These are phyloP conservation scores for Vidua chalybeata DNA, from an alignment of 2,113 vertebrate genomes.

Conservation along the genomic window DNA sequence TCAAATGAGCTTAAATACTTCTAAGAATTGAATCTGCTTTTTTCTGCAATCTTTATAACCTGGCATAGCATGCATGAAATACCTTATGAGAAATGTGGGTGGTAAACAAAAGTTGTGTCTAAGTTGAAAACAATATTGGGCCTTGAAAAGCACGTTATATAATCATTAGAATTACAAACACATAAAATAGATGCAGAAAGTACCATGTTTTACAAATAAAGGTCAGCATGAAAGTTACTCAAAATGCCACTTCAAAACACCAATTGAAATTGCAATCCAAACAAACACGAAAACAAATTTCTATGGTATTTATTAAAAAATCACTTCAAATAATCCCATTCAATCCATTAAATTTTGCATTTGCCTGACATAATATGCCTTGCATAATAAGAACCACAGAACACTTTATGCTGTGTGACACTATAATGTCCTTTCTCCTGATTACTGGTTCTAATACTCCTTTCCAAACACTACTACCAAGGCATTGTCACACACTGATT, in stretches of 20 bases:
- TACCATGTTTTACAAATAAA: not conserved
- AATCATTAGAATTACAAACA: not conserved
- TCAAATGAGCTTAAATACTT: not conserved
- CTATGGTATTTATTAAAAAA: not conserved
- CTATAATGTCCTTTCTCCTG: not conserved
- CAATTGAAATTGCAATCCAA: not conserved
- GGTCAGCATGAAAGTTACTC: not conserved
- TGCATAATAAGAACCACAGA: not conserved
- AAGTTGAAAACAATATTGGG: not conserved
- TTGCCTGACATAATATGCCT: not conserved
- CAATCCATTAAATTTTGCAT: not conserved
- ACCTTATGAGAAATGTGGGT: not conserved
- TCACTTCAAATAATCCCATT: not conserved
- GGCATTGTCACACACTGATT: not conserved
- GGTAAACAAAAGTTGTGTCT: not conserved
- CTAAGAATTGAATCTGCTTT: not conserved
- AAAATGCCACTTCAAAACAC: not conserved
- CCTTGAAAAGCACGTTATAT: not conserved
- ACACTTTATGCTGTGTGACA: not conserved
- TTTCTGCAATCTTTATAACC: not conserved
- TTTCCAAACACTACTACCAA: not conserved
- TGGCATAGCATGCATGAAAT: not conserved
- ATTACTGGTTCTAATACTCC: not conserved
- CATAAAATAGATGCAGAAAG: not conserved
- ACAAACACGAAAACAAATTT: not conserved